Base-by-base conservation (phyloP, 2,797 vertebrate species). In the Melanogrammus aeglefinus region DNA sequence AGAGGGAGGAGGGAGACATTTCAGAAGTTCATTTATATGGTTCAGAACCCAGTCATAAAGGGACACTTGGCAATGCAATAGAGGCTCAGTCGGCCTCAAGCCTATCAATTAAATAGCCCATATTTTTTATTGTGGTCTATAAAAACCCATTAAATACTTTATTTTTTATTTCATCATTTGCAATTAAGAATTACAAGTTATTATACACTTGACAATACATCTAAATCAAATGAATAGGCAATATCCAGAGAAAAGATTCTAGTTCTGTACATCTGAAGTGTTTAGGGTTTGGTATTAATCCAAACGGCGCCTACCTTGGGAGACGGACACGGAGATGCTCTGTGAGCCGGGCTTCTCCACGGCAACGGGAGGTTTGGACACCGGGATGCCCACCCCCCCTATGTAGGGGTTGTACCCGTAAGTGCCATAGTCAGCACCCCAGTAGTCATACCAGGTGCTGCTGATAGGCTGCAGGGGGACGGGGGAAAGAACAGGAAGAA, bases 361-460 rank as follows among this genome's bases (percentile, higher is more conserved):
- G 12, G 93, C 93, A 66, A 95, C 94, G 0, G 97, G 95, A 77
- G 97, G 96, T 88, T 99, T 99, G 87, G 97, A 96, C 83, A 97
- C 96, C 10, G 97, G 97, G 88, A 99, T 98, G 74, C 97, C 97
- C 83, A 97, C 95, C 0, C 97, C 97, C 75, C 98, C 97, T 71
- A 98, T 97, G 82, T 98, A 99, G 13, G 97, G 97, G 88, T 98
- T 99, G 91, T 99, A 99, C 88, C 97, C 98, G 76, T 99, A 99
- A 0, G 97, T 97, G 63, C 96, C 97, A 82, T 98, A 99, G 89
- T 99, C 98, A 24, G 97, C 95, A 63, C 98, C 98, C 98, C 98
- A 99, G 88, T 99, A 99, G 92, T 99, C 98, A 4, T 99, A 99
- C 98, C 98, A 99, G 4, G 98, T 99, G 90, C 97, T 99, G 94